Percentiles rank a stretch among this genome's conserved stretches.
Conservation (phyloP, 2,888 invertebrate genomes). For the Ormyrus rosae region DNA sequence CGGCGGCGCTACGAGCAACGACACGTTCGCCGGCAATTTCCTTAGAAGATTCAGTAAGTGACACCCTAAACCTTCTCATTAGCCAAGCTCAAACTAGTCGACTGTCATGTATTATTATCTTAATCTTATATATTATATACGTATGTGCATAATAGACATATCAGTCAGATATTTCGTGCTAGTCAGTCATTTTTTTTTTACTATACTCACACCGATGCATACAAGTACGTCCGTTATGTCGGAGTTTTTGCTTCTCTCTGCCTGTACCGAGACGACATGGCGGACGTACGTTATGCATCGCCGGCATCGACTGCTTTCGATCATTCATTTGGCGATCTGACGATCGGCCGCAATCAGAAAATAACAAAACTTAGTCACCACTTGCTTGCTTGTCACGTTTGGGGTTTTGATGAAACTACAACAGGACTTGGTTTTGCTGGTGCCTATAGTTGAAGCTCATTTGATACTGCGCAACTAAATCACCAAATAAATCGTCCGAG, state of each 20-base stretch:
- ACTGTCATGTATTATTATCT: constrained; percentile 59
- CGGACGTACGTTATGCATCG: constrained; percentile 37
- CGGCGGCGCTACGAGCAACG: constrained; percentile 26
- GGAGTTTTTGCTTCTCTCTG: neutral
- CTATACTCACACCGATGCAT: constrained; percentile 11
- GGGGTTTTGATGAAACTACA: constrained; percentile 15
- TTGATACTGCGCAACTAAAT: constrained; percentile 13
- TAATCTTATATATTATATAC: constrained; percentile 30
- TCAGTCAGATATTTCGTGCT: constrained; percentile 46
- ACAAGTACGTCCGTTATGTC: constrained; percentile 20
- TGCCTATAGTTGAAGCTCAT: constrained; percentile 12
- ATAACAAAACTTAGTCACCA: constrained; percentile 24
- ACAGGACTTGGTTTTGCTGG: constrained; percentile 41
- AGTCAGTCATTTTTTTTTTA: constrained; percentile 19
- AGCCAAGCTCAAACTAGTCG: constrained; percentile 62
- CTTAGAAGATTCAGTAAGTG: constrained; percentile 94
- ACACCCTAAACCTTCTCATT: constrained; percentile 61
- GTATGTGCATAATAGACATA: constrained; percentile 44
- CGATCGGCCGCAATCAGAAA: neutral
- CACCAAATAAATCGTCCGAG: constrained; percentile 15
- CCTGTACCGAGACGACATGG: constrained; percentile 1
- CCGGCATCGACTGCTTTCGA: constrained; percentile 40
- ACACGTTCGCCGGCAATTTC: constrained; percentile 80
- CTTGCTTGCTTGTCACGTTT: constrained; percentile 38
- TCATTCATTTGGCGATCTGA: constrained; percentile 39